phyloP scores from a whole-genome alignment of 2,888 invertebrate genomes.

The Pantelozetes paolii region DNA sequence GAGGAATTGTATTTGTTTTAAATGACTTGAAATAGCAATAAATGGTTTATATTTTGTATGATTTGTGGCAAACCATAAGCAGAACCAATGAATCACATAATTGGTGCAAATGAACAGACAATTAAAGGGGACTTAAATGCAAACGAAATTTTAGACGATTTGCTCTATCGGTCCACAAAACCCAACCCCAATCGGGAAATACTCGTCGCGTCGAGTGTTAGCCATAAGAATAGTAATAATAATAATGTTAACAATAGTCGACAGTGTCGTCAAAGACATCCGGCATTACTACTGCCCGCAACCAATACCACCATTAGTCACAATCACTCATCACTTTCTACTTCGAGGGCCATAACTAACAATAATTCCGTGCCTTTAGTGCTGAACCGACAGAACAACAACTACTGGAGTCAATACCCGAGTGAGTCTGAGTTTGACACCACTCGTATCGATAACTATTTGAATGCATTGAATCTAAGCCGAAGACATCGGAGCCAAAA shows the following conservation, averaged over 20 bases:
- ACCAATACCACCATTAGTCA: neutral
- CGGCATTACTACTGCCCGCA: conserved; percentile 34
- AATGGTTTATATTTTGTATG: neutral
- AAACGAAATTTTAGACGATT: conserved; percentile 23
- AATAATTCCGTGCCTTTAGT: neutral
- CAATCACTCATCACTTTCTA: neutral
- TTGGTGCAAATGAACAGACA: neutral
- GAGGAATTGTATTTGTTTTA: neutral
- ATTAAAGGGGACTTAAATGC: neutral
- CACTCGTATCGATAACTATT: conserved; percentile 36
- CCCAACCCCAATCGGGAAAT: conserved; percentile 28
- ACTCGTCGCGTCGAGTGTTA: conserved; percentile 16
- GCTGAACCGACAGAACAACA: conserved; percentile 10
- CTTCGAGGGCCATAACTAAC: neutral
- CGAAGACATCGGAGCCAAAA: conserved; percentile 20
- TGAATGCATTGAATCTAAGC: conserved; percentile 31
- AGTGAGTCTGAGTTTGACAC: conserved; percentile 43
- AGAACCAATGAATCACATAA: neutral
- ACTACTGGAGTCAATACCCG: conserved; percentile 24
- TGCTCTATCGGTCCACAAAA: conserved; percentile 24
- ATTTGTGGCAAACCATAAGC: neutral
- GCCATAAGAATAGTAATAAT: neutral
- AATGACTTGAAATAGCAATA: neutral
- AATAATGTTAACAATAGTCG: neutral
- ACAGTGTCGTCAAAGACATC: conserved; percentile 38